These are phyloP conservation scores for Galago senegalensis DNA, from an alignment of 2,797 vertebrate genomes.

Conservation along the genomic window DNA sequence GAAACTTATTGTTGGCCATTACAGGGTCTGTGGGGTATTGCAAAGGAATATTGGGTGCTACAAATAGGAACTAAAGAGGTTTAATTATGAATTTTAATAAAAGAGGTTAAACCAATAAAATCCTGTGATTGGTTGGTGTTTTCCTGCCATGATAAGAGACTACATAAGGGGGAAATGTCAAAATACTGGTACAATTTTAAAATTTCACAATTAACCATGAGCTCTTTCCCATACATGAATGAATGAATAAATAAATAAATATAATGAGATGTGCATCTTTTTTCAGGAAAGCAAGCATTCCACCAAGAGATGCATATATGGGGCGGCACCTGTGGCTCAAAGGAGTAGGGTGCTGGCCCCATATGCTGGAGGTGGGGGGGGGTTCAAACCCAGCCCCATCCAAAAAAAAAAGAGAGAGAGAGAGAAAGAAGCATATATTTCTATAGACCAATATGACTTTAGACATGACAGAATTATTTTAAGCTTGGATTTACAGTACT, in stretches of 20 bases:
- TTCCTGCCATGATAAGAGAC: conserved; percentile 61
- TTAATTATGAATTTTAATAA: neutral
- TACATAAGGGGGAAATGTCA: conserved; percentile 52
- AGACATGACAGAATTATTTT: neutral
- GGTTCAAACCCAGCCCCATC: too few relatives aligned
- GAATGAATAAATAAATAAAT: too few relatives aligned
- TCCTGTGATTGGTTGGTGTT: conserved; percentile 73
- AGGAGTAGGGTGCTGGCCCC: too few relatives aligned
- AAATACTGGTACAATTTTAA: conserved; percentile 78
- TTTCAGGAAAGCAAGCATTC: conserved; percentile 37
- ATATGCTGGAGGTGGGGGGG: too few relatives aligned
- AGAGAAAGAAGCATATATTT: neutral
- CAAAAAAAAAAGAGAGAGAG: too few relatives aligned
- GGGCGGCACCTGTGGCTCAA: too few relatives aligned
- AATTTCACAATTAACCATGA: conserved; percentile 74
- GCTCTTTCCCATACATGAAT: neutral
- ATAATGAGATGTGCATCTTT: neutral
- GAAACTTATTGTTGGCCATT: conserved; percentile 70
- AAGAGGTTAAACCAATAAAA: conserved; percentile 73
- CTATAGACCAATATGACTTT: neutral
- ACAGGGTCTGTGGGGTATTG: conserved; percentile 72
- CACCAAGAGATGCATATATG: neutral
- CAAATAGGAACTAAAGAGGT: conserved; percentile 77
- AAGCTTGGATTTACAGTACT: neutral
- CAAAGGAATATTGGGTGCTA: conserved; percentile 82